Evolutionary conservation across 2,797 vertebrate genomes (phyloP), one percentile per base, ranked within the genome.

Genomic region (Muscicapa comitata): DNA sequence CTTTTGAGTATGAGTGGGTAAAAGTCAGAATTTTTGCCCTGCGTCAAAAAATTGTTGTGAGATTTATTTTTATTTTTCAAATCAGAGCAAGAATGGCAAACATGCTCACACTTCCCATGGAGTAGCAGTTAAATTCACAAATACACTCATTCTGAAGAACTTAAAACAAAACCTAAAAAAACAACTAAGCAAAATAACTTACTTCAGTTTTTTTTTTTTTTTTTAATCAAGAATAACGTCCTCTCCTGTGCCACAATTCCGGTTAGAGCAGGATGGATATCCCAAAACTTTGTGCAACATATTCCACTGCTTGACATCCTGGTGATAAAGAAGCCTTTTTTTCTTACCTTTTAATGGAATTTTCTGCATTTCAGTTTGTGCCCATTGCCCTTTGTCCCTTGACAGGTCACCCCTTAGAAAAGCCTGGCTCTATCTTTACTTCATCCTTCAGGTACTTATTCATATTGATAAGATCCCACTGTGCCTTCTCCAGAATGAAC

Each of bases 161-260:
- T 53, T 12, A 11, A 70, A 80, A 11, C 45, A 67, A 66, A 88
- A 29, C 2, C 2, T 42, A 31, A 54, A 18, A 18, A 13, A 7
- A 2, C 20, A 58, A 12, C 5, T 43, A 73, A 51, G 33, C 9
- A 51, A 50, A 81, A 23, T 23, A 63, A 71, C 11, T 55, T 45
- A 21, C 0, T 0, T 40, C 4, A 19, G 0, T 7, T 29, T 57
- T 67, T 80, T 50, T 1, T 5, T 4, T 57, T n/a, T 67, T 80
- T 50, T 1, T 5, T 4, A 83, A 86, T 7, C 10, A 65, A 48
- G 28, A 73, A 29, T 29, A 57, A 59, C 59, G 1, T 3, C 63
- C 2, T 55, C 24, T 79, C 18, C 16, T 79, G 78, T 80, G 26
- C 5, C 42, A 65, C 12, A 54, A 37, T 7, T 67, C 15, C 18